Conservation (phyloP, 2,888 invertebrate genomes). For the Schizaphis graminum region DNA sequence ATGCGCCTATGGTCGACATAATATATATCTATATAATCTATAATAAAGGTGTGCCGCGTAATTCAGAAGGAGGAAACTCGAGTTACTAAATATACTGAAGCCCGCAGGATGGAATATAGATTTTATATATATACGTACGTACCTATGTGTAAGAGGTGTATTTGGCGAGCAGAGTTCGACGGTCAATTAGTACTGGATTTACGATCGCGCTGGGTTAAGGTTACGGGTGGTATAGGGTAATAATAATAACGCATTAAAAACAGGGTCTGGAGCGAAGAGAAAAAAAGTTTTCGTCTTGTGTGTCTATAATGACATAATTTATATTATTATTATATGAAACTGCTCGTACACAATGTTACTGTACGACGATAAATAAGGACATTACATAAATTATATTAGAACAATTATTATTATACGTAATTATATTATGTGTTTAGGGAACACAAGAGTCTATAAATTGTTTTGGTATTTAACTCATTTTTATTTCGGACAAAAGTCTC, state of each 20-base stretch:
- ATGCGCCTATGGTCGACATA: neutral
- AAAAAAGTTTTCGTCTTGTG: neutral
- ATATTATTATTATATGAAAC: neutral
- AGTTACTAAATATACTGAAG: neutral
- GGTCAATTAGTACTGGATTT: conserved; percentile 3
- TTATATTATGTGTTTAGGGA: neutral
- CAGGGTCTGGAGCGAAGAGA: neutral
- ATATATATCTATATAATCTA: neutral
- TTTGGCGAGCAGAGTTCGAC: neutral
- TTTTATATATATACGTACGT: neutral
- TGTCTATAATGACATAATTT: neutral
- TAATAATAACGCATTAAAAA: neutral
- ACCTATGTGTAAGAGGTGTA: neutral
- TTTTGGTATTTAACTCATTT: neutral
- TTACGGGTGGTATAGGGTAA: neutral
- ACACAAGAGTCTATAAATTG: neutral
- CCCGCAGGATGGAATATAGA: neutral
- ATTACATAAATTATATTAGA: neutral
- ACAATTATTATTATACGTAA: neutral
- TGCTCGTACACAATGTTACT: neutral
- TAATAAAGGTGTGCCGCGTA: neutral
- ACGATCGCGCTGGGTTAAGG: neutral
- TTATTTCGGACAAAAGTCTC: neutral
- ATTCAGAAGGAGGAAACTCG: neutral
- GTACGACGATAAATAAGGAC: neutral